Base-by-base conservation (phyloP, 2,888 invertebrate species). In the Drosophila multiciliata region DNA sequence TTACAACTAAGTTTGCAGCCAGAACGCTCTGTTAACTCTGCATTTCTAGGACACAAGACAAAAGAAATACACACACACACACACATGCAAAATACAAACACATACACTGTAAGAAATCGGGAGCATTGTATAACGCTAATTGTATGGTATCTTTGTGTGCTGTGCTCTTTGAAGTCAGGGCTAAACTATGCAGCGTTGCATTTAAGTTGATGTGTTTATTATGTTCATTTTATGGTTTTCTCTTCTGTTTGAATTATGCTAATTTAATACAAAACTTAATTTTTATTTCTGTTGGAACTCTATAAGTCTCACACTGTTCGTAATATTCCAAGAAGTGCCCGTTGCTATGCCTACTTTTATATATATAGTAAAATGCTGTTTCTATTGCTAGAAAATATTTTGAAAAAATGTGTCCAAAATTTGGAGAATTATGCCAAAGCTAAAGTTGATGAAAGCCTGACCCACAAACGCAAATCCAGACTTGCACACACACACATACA, bases 91-190 rank as follows among this genome's bases (percentile, higher is more conserved):
- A 50, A 20, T 12, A 57, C 29, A 59, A 32, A 76, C 52, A 58
- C 36, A 75, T 48, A 59, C 48, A 73, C 63, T 66, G 58, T 52
- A 49, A 40, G 32, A 48, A 58, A 38, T 52, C 68, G 63, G 61
- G 66, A 69, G 36, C 65, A 70, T 64, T 79, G 59, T 68, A 65
- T 68, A 65, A 63, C 73, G 85, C 82, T 82, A 84, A 82, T 73
- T 75, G 76, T 84, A 83, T 77, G 70, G 72, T 79, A 83, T 85
- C 70, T 87, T 67, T 75, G 76, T 87, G 76, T 74, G 82, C 89
- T 78, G 75, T 69, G 73, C 83, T 84, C 75, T 71, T 50, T 74
- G 57, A 58, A 80, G 59, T 67, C 67, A 75, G 73, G 73, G 87
- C 71, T 73, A 69, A 83, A 70, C 65, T 83, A 64, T 83, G 81